Conservation (phyloP, 2,888 invertebrate genomes). For the Hypselothyrea guttata region DNA sequence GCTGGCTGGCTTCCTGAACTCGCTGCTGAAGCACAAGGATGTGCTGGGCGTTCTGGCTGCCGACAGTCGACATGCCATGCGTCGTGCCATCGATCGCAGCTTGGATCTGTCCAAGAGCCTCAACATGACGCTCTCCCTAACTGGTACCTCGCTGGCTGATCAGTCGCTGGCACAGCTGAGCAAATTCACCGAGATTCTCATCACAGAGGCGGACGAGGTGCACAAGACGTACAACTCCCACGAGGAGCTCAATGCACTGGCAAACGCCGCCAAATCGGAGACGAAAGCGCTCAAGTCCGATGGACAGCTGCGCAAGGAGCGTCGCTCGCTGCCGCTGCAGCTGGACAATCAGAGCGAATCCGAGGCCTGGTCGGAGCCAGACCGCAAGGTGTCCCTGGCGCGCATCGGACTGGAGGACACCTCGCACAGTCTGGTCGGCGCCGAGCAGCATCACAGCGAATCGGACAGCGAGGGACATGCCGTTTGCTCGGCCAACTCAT, state of each 20-base stretch:
- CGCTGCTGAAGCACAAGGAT: conserved; percentile 84
- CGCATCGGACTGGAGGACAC: conserved; percentile 87
- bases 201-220: conserved; percentile 52
- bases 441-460: conserved; percentile 54
- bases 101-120: conserved; percentile 84
- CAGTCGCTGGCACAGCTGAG: conserved; percentile 83
- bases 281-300: conserved; percentile 73
- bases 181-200: conserved; percentile 83
- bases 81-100: conserved; percentile 84
- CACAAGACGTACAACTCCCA: conserved; percentile 77
- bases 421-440: conserved; percentile 49
- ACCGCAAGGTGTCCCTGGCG: conserved; percentile 90
- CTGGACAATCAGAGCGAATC: conserved; percentile 85
- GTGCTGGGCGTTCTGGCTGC: conserved; percentile 83
- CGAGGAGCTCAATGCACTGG: conserved; percentile 59
- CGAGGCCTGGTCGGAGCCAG: conserved; percentile 94
- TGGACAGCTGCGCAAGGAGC: conserved; percentile 72
- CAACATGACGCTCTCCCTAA: conserved; percentile 80
- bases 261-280: conserved; percentile 65
- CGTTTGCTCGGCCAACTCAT: conserved; percentile 19
- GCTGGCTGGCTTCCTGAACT: conserved; percentile 85
- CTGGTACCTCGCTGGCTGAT: conserved; percentile 82
- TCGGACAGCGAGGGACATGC: conserved; percentile 80
- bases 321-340: conserved; percentile 76
- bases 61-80: conserved; percentile 83